Evolutionary conservation across 2,888 invertebrate species (phyloP).

Genomic region (Ophioninae sp.): DNA sequence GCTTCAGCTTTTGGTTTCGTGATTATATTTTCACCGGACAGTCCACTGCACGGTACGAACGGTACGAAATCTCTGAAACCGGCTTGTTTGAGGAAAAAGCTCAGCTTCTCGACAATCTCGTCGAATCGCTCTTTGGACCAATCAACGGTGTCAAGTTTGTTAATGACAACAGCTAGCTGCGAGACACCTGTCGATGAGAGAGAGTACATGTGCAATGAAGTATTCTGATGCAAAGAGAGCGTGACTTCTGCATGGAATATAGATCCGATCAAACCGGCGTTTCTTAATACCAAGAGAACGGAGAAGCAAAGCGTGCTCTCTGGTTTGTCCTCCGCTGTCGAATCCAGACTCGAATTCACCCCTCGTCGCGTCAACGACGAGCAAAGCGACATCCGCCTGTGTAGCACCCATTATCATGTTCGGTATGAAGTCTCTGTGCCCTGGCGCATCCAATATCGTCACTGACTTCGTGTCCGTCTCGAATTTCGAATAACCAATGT

Average conservation of each 20-base stretch:
- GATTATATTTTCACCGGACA: slow-evolving; percentile 96
- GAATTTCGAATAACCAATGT: slow-evolving; percentile 96
- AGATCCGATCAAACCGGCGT: not conserved
- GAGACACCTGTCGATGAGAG: slow-evolving; percentile 87
- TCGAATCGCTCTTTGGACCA: slow-evolving; percentile 96
- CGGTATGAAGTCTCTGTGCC: slow-evolving; percentile 99
- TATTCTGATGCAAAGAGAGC: not conserved
- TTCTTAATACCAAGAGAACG: slow-evolving; percentile 84
- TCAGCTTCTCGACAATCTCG: slow-evolving; percentile 92
- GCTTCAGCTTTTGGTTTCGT: slow-evolving; percentile 85
- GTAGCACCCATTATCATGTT: slow-evolving; percentile 99
- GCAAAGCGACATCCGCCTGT: slow-evolving; percentile 97
- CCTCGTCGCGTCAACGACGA: slow-evolving; percentile 97
- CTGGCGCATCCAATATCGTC: slow-evolving; percentile 97
- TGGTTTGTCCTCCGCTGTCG: slow-evolving; percentile 98
- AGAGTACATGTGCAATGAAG: slow-evolving; percentile 2
- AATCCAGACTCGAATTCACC: slow-evolving; percentile 99
- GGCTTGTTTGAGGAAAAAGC: slow-evolving; percentile 92
- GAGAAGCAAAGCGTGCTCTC: slow-evolving; percentile 97
- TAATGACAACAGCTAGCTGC: slow-evolving; percentile 96
- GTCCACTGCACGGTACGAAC: slow-evolving; percentile 97
- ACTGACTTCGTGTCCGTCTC: slow-evolving; percentile 92
- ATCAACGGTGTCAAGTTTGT: slow-evolving; percentile 97
- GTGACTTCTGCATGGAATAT: not conserved
- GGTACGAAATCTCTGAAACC: slow-evolving; percentile 95